Evolutionary conservation across 1,140 invertebrate species (phyloP).

Genomic region (Nasonia giraulti): DNA sequence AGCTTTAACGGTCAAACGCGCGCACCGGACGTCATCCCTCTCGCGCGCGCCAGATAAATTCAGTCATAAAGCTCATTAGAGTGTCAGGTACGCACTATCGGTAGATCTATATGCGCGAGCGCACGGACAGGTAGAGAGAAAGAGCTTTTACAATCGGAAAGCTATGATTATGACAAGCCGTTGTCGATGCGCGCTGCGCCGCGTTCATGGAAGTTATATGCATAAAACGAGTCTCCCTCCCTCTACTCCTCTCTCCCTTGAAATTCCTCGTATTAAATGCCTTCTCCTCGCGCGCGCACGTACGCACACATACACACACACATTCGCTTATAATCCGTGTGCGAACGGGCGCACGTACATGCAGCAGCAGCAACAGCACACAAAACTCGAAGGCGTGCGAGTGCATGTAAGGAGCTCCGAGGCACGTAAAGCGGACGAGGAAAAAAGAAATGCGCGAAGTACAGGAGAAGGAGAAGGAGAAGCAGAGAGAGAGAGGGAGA

Average conservation of each 20-base stretch:
- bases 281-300: conserved; percentile 12
- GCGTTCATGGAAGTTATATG: conserved; percentile 54
- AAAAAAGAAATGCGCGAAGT: neutral
- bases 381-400: conserved; percentile 7
- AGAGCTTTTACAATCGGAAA: conserved; percentile 40
- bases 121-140: neutral
- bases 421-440: conserved; percentile 33
- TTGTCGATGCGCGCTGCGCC: conserved; percentile 25
- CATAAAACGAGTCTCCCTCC: conserved; percentile 54
- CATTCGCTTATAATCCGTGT: conserved; percentile 12
- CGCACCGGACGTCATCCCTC: neutral
- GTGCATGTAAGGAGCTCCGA: conserved; percentile 33
- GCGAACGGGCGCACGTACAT: conserved; percentile 1
- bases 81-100: neutral
- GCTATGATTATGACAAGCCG: conserved; percentile 38
- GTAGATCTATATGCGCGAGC: neutral
- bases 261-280: conserved; percentile 63
- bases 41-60: conserved; percentile 11
- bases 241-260: conserved; percentile 16
- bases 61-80: conserved; percentile 43
- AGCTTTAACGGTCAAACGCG: conserved; percentile 6
- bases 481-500: conserved; percentile 23
- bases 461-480: conserved; percentile 33
- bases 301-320: conserved; percentile 27
- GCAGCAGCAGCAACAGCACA: neutral